phyloP scores from a whole-genome alignment of 2,113 vertebrate species.

The Antigone vipio region DNA sequence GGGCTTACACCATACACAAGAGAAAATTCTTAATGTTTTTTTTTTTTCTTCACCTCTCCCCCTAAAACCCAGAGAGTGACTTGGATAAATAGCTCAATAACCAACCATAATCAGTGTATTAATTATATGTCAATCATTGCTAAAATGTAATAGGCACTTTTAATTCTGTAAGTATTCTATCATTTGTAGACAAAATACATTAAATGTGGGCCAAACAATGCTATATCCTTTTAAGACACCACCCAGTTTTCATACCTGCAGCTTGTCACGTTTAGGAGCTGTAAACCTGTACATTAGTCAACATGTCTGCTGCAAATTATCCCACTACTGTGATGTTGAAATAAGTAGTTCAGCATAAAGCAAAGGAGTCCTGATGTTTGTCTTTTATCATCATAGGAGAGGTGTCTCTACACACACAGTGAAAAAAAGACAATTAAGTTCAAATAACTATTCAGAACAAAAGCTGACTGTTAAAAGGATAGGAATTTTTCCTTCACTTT shows the following conservation, averaged over 20 bases:
- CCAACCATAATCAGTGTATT: neutral
- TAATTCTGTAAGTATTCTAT: neutral
- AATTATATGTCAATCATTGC: neutral
- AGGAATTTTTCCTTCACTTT: neutral
- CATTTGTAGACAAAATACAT: neutral
- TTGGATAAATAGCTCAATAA: neutral
- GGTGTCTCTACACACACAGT: neutral
- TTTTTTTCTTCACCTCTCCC: accelerated
- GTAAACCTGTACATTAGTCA: neutral
- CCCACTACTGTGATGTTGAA: neutral
- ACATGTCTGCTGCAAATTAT: neutral
- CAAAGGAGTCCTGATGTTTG: neutral
- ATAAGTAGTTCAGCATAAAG: neutral
- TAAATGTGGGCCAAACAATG: neutral
- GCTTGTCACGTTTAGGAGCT: neutral
- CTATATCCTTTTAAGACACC: neutral
- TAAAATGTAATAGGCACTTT: neutral
- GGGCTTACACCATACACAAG: neutral
- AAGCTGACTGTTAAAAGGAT: neutral
- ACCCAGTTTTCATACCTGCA: slow-evolving; percentile 3
- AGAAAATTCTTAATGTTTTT: neutral
- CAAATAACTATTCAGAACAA: neutral
- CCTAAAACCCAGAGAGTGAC: neutral
- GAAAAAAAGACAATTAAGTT: neutral
- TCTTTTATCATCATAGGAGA: neutral